Conservation (phyloP, 1,140 invertebrate species). For the Theocolax elegans region DNA sequence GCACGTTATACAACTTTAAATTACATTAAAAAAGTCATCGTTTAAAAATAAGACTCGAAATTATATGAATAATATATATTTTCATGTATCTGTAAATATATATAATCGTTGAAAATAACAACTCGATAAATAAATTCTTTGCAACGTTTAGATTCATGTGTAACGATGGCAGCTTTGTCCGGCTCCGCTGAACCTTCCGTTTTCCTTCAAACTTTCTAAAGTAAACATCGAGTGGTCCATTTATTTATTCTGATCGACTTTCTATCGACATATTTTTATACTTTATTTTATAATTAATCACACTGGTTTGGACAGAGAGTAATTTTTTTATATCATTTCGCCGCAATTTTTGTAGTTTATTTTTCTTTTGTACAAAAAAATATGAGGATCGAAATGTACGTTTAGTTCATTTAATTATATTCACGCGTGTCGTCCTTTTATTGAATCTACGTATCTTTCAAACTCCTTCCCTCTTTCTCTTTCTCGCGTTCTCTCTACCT, state of each 20-base stretch:
- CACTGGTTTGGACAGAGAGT: slow-evolving; percentile 36
- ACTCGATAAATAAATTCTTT: slow-evolving; percentile 20
- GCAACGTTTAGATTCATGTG: not conserved
- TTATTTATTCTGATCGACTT: slow-evolving; percentile 31
- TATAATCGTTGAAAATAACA: slow-evolving; percentile 15
- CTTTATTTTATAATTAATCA: slow-evolving; percentile 33
- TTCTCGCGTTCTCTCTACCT: slow-evolving; percentile 9
- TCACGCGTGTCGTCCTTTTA: not conserved
- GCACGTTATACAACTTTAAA: slow-evolving; percentile 25
- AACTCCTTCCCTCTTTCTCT: slow-evolving; percentile 30
- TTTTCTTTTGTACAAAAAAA: slow-evolving; percentile 34
- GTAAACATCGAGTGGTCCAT: slow-evolving; percentile 41
- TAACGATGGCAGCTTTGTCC: slow-evolving; percentile 35
- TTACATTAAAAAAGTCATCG: slow-evolving; percentile 45
- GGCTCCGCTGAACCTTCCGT: slow-evolving; percentile 33
- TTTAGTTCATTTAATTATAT: not conserved
- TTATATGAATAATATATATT: slow-evolving; percentile 19
- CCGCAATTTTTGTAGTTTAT: slow-evolving; percentile 14
- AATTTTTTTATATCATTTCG: slow-evolving; percentile 15
- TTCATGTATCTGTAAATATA: too few species aligned
- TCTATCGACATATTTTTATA: slow-evolving; percentile 30
- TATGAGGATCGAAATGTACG: slow-evolving; percentile 23
- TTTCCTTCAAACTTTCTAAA: slow-evolving; percentile 18
- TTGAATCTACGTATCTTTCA: slow-evolving; percentile 55
- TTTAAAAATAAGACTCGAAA: slow-evolving; percentile 15